phyloP scores from a whole-genome alignment of 2,797 vertebrate genomes.

The Nyctalus aviator region DNA sequence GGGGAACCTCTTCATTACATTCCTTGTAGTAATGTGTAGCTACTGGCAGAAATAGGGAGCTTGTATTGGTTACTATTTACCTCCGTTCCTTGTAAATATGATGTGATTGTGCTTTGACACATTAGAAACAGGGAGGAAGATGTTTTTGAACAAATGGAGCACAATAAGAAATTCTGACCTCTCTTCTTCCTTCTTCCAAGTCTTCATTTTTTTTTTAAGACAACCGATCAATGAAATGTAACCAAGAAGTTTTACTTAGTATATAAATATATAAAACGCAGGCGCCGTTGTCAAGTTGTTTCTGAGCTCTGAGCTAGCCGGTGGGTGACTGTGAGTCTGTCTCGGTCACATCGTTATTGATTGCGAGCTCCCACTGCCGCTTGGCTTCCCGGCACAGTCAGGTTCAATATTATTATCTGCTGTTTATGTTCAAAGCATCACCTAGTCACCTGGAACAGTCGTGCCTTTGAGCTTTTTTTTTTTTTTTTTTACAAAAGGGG shows the following conservation, averaged over 20 bases:
- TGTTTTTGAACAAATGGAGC: constrained; percentile 47
- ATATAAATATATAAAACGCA: background rate
- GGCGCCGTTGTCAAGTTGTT: background rate
- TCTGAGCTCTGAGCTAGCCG: background rate
- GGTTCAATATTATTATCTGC: background rate
- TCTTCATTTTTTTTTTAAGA: constrained; percentile 25
- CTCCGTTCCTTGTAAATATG: constrained; percentile 47
- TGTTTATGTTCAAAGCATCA: background rate
- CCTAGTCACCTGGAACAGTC: background rate
- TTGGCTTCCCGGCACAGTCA: background rate
- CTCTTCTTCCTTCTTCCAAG: background rate
- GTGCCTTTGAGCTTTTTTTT: background rate
- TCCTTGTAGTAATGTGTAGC: background rate
- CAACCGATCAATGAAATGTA: background rate
- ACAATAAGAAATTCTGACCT: constrained; percentile 51
- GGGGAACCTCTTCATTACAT: background rate
- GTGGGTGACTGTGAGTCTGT: background rate
- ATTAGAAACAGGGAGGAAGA: constrained; percentile 57
- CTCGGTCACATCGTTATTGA: no score
- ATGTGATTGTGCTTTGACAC: background rate
- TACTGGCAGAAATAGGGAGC: background rate
- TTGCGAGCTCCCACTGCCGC: accelerated
- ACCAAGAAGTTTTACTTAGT: constrained; percentile 37
- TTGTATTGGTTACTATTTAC: constrained; percentile 3
- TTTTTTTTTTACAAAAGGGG: background rate